Evolutionary conservation across 2,113 vertebrate genomes (phyloP).

Genomic region (Lophochroa leadbeateri): DNA sequence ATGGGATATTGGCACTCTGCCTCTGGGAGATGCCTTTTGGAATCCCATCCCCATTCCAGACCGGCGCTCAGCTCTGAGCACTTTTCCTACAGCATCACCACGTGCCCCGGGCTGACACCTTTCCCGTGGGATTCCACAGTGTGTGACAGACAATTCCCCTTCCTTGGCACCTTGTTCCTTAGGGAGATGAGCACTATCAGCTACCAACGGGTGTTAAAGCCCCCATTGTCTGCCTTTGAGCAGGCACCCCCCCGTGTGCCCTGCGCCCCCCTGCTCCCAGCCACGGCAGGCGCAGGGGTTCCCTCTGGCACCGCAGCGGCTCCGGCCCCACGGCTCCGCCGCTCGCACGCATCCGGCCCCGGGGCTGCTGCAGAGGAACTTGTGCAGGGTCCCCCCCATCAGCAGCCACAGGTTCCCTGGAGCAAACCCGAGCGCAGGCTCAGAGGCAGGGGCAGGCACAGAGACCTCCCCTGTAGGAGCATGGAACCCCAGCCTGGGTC

Average conservation of each 20-base stretch:
- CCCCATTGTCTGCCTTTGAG: background rate
- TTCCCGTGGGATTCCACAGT: background rate
- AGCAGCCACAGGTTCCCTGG: background rate
- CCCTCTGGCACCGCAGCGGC: background rate
- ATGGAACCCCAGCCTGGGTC: background rate
- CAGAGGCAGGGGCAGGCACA: no score
- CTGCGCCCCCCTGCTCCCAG: no score
- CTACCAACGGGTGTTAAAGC: background rate
- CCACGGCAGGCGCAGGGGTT: background rate
- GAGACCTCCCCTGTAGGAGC: no score
- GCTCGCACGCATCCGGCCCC: background rate
- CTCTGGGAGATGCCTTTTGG: background rate
- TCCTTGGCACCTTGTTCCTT: background rate
- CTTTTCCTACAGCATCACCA: background rate
- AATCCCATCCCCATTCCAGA: background rate
- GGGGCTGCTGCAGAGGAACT: background rate
- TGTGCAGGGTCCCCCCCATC: background rate
- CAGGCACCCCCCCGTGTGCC: background rate
- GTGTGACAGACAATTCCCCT: background rate
- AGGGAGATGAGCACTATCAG: background rate
- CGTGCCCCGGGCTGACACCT: background rate
- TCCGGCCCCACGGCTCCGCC: background rate
- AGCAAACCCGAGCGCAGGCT: background rate
- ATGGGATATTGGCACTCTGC: background rate
- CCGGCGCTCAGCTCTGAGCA: accelerated